These are phyloP conservation scores for Pseudopipra pipra DNA, from an alignment of 2,113 vertebrate genomes.

Conservation along the genomic window DNA sequence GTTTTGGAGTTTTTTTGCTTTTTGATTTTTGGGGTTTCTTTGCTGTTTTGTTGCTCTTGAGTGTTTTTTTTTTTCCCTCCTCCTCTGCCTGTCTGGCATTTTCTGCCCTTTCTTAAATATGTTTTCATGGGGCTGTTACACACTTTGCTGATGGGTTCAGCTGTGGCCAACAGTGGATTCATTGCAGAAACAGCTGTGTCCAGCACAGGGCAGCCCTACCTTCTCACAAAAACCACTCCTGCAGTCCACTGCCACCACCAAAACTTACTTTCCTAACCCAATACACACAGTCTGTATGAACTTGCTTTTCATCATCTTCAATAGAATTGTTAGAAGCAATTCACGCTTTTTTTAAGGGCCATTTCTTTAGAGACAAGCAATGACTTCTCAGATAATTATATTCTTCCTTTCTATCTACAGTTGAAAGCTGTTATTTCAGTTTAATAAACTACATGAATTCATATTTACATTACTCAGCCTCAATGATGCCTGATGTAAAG, in stretches of 20 bases:
- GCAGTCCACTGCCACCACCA: fast-evolving
- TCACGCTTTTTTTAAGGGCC: neutral
- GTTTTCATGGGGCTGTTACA: neutral
- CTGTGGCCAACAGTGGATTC: neutral
- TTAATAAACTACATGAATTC: neutral
- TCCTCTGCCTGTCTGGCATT: neutral
- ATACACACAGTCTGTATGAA: neutral
- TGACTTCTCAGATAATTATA: neutral
- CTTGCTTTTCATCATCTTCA: neutral
- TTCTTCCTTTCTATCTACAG: neutral
- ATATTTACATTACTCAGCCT: neutral
- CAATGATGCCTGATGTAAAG: neutral
- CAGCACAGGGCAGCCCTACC: neutral
- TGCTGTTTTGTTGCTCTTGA: neutral
- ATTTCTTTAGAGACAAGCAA: neutral
- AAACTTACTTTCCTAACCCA: fast-evolving
- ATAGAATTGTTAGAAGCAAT: neutral
- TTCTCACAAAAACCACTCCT: neutral
- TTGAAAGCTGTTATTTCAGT: neutral
- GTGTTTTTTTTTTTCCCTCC: fast-evolving
- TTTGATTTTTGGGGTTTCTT: neutral
- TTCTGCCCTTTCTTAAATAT: neutral
- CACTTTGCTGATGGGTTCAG: neutral
- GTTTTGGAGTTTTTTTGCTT: neutral
- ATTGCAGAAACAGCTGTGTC: neutral